Percentiles rank a stretch among this genome's conserved stretches.
These are phyloP conservation scores for Eueides isabella DNA, from an alignment of 1,140 invertebrate species.

Conservation along the genomic window DNA sequence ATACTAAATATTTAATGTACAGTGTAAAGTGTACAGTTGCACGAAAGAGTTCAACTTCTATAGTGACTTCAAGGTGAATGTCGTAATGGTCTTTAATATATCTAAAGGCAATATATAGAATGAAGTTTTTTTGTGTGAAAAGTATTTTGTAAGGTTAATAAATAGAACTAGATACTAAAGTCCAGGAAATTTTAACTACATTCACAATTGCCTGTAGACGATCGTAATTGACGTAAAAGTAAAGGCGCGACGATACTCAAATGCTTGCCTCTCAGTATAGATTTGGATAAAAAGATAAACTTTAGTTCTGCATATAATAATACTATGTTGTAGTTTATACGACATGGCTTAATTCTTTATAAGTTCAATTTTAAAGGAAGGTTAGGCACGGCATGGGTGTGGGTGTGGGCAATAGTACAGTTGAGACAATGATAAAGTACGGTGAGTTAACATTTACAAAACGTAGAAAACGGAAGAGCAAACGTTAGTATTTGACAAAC, in stretches of 20 bases:
- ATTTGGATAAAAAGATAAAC: conserved; percentile 43
- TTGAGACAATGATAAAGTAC: conserved; percentile 70
- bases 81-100: conserved; percentile 36
- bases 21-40: conserved; percentile 4
- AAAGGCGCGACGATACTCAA: conserved; percentile 47
- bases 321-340: conserved; percentile 41
- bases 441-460: conserved; percentile 55
- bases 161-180: not conserved
- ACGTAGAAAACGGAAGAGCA: conserved; percentile 55
- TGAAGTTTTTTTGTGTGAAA: conserved; percentile 24
- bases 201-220: conserved; percentile 48
- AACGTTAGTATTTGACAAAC: conserved; percentile 49
- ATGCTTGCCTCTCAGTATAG: conserved; percentile 70
- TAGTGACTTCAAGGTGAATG: conserved; percentile 48
- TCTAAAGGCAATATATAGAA: conserved; percentile 46
- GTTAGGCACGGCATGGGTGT: conserved; percentile 61
- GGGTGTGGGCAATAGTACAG: conserved; percentile 59
- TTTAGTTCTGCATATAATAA: conserved; percentile 33
- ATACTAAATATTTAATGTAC: not conserved
- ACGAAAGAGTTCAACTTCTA: conserved; percentile 23
- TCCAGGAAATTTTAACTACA: conserved; percentile 14
- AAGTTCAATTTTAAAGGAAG: conserved; percentile 59
- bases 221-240: conserved; percentile 22
- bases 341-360: conserved; percentile 63
- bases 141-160: not conserved